Evolutionary conservation across 2,888 invertebrate species (phyloP).

Genomic region (Xestia rhomboidea): DNA sequence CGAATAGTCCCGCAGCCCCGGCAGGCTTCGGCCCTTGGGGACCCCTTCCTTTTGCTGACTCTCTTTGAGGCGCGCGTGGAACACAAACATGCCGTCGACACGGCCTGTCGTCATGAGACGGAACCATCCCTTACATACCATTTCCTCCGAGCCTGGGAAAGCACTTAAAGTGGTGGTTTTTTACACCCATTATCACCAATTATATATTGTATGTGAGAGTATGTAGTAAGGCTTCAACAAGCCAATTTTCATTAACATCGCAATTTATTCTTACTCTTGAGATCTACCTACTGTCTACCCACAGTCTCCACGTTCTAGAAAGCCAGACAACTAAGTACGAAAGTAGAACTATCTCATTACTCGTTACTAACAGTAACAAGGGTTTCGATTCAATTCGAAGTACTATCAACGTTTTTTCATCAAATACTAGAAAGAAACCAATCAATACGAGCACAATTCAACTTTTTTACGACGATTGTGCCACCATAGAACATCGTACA

Average conservation of each 20-base stretch:
- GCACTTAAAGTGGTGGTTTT: too few relatives aligned
- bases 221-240: background rate
- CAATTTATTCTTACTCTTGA: background rate
- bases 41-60: too few relatives aligned
- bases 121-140: too few relatives aligned
- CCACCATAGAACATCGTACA: slow-evolving; percentile 27
- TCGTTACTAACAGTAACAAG: slow-evolving; percentile 39
- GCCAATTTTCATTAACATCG: background rate
- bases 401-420: background rate
- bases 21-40: too few relatives aligned
- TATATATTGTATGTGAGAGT: too few relatives aligned
- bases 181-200: too few relatives aligned
- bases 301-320: background rate
- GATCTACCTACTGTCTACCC: background rate
- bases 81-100: too few relatives aligned
- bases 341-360: slow-evolving; percentile 11
- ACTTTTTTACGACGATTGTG: slow-evolving; percentile 47
- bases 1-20: too few relatives aligned
- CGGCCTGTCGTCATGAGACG: too few relatives aligned
- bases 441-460: slow-evolving; percentile 10
- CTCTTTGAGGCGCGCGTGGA: too few relatives aligned
- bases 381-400: slow-evolving; percentile 37
- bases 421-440: slow-evolving; percentile 17
- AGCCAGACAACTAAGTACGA: background rate
- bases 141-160: too few relatives aligned